phyloP scores from a whole-genome alignment of 2,888 invertebrate species.

The Acronicta aceris region DNA sequence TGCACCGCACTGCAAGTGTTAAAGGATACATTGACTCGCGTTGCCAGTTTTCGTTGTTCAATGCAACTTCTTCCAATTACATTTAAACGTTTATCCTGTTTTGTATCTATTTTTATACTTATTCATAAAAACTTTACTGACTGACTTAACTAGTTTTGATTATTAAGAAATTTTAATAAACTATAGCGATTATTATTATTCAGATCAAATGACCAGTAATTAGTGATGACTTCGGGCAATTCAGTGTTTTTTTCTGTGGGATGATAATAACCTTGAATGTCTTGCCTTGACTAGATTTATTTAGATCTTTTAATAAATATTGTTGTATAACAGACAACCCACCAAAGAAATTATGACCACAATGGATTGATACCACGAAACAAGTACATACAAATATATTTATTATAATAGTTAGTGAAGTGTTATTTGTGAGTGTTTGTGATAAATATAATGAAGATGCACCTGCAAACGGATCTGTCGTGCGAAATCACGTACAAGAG shows the following conservation, averaged over 20 bases:
- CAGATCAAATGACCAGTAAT: too few species aligned
- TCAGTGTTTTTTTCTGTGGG: slow-evolving; percentile 6
- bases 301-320: neutral
- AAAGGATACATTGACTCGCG: neutral
- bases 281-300: neutral
- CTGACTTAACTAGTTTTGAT: slow-evolving; percentile 7
- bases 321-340: slow-evolving; percentile 3
- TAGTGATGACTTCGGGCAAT: neutral
- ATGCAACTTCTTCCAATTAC: too few species aligned
- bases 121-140: too few species aligned
- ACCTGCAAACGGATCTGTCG: slow-evolving; percentile 80
- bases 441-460: slow-evolving; percentile 77
- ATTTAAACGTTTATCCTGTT: too few species aligned
- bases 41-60: neutral
- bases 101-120: too few species aligned
- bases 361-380: slow-evolving; percentile 23
- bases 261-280: slow-evolving; percentile 3
- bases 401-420: slow-evolving; percentile 43
- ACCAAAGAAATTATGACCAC: slow-evolving; percentile 48
- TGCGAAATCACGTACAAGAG: slow-evolving; percentile 77
- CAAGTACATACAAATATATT: slow-evolving; percentile 20
- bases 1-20: slow-evolving; percentile 19
- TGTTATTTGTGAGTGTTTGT: slow-evolving; percentile 50
- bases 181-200: too few species aligned
- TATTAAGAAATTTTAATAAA: too few species aligned